These are phyloP conservation scores for Notechis scutatus DNA, from an alignment of 2,113 vertebrate species.

Conservation along the genomic window DNA sequence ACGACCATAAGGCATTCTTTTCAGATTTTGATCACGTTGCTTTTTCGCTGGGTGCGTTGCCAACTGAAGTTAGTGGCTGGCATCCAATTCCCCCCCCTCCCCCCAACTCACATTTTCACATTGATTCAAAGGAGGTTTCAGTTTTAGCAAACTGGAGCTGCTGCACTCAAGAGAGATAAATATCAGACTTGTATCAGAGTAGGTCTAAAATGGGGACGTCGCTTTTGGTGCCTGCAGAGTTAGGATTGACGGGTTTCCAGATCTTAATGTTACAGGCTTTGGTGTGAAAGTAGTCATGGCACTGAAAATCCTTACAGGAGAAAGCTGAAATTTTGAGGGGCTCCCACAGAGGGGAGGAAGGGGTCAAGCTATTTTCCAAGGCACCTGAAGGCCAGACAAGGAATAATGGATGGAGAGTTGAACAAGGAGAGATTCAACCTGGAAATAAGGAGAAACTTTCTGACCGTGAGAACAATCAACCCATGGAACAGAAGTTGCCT, in stretches of 20 bases:
- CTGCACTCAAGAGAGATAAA: too few species aligned
- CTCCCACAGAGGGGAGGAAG: too few species aligned
- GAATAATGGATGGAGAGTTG: too few species aligned
- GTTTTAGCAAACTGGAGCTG: background rate
- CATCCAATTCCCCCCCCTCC: background rate
- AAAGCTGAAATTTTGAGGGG: background rate
- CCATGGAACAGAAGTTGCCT: too few species aligned
- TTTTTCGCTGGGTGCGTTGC: background rate
- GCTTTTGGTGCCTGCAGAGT: background rate
- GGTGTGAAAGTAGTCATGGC: background rate
- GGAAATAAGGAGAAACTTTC: too few species aligned
- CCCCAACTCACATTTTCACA: background rate
- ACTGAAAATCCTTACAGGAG: background rate
- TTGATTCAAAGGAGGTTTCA: background rate
- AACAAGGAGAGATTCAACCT: too few species aligned
- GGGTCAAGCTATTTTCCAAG: too few species aligned
- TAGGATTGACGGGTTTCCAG: background rate
- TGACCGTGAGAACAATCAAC: too few species aligned
- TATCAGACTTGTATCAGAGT: background rate
- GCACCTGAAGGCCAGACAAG: too few species aligned
- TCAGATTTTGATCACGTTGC: fast-evolving
- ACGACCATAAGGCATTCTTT: fast-evolving
- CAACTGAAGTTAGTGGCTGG: background rate
- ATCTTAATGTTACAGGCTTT: background rate
- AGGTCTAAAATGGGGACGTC: background rate